These are phyloP conservation scores for Rhagoletis pomonella DNA, from an alignment of 1,140 invertebrate species.

Conservation along the genomic window DNA sequence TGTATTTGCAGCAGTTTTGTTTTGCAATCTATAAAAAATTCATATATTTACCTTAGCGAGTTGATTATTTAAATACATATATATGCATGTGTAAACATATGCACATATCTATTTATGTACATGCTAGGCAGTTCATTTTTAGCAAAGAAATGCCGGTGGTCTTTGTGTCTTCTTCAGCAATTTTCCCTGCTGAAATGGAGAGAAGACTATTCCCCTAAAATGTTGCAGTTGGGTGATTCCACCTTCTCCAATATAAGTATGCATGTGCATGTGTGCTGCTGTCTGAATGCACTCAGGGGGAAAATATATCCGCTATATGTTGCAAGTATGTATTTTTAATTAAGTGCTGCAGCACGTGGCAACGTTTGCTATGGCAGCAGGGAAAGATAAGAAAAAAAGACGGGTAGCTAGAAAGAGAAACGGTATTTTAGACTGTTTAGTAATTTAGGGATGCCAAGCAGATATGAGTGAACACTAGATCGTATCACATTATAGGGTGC, in stretches of 20 bases:
- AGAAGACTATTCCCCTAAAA: background rate
- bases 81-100: no score
- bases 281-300: background rate
- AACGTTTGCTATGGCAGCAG: background rate
- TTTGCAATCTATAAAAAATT: background rate
- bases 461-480: no score
- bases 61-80: no score
- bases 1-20: background rate
- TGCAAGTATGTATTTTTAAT: slow-evolving; percentile 29
- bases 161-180: background rate
- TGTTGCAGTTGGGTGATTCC: background rate
- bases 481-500: no score
- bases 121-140: background rate
- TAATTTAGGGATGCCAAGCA: no score
- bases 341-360: background rate
- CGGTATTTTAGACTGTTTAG: no score
- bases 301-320: background rate
- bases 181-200: background rate
- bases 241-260: background rate
- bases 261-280: background rate
- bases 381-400: background rate
- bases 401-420: no score
- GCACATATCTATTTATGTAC: no score
- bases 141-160: background rate
- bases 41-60: background rate